These are phyloP conservation scores for Falco rusticolus DNA, from an alignment of 2,797 vertebrate species.

Conservation along the genomic window DNA sequence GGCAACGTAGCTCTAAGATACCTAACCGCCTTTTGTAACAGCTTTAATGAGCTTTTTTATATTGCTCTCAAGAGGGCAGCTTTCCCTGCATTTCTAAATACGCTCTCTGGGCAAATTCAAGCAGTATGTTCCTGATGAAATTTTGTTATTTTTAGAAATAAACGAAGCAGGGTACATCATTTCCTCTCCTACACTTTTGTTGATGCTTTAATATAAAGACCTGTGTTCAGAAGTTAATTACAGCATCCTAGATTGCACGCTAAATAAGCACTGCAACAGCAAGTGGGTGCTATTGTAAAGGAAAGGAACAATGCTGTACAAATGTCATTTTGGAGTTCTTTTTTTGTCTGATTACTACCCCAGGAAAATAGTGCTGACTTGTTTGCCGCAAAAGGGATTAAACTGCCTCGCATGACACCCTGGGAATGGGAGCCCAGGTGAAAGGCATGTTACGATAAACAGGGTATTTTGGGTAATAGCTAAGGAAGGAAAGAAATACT, in stretches of 20 bases:
- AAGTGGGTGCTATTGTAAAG: constrained; percentile 45
- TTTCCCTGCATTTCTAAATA: constrained; percentile 1
- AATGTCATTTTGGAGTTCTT: constrained; percentile 1
- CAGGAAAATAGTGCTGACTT: neutral
- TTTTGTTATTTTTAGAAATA: constrained; percentile 69
- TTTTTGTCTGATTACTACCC: constrained; percentile 18
- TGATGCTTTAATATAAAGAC: constrained; percentile 66
- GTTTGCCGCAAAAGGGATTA: constrained; percentile 4
- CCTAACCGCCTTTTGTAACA: neutral
- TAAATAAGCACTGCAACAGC: constrained; percentile 27
- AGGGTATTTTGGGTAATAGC: neutral
- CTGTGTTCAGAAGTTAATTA: constrained; percentile 68
- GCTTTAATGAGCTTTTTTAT: constrained; percentile 22
- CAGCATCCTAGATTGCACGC: constrained; percentile 16
- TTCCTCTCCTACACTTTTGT: constrained; percentile 58
- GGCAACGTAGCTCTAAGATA: neutral
- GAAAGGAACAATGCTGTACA: constrained; percentile 6
- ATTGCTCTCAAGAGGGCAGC: constrained; percentile 23
- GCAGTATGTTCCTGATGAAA: constrained; percentile 25
- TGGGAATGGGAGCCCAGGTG: constrained; percentile 2
- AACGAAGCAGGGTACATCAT: constrained; percentile 45
- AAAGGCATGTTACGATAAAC: neutral
- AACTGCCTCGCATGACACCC: neutral
- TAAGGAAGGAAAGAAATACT: neutral
- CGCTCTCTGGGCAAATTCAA: constrained; percentile 31